These are phyloP conservation scores for Aplysia californica DNA, from an alignment of 1,140 invertebrate genomes.

Conservation along the genomic window DNA sequence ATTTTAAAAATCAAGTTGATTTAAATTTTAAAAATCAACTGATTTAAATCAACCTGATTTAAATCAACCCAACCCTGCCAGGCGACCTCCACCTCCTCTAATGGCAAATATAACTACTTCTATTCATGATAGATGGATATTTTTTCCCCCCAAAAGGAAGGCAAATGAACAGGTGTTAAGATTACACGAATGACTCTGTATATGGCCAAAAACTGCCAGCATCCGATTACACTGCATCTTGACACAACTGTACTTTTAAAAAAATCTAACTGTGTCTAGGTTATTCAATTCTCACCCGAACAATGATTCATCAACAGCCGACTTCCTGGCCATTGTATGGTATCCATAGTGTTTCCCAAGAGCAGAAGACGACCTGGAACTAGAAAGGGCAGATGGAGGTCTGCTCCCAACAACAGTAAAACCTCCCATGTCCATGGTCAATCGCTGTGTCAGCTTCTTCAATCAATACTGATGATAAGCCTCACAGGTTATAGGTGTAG, in stretches of 20 bases:
- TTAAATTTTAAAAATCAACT: background rate
- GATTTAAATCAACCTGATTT: no score
- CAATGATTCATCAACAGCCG: slow-evolving; percentile 20
- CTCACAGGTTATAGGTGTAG: no score
- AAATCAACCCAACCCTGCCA: no score
- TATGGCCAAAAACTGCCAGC: background rate
- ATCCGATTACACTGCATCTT: background rate
- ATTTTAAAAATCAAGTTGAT: background rate
- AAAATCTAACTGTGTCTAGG: background rate
- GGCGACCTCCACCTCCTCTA: no score
- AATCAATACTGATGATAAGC: no score
- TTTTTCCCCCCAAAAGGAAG: no score
- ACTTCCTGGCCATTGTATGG: slow-evolving; percentile 7
- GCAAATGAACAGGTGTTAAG: no score
- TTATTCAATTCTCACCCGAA: slow-evolving; percentile 12
- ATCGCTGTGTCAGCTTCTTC: no score
- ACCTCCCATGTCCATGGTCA: no score
- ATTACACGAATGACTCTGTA: background rate
- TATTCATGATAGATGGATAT: no score
- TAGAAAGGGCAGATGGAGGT: slow-evolving; percentile 17
- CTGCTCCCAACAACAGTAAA: slow-evolving; percentile 7
- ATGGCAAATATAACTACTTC: no score
- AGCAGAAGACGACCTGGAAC: background rate
- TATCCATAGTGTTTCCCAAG: slow-evolving; percentile 6
- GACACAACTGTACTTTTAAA: background rate